A percentile compares a stretch with the other conserved stretches of the same genome.
Conservation (phyloP, 2,113 vertebrate species). For the Strix uralensis region DNA sequence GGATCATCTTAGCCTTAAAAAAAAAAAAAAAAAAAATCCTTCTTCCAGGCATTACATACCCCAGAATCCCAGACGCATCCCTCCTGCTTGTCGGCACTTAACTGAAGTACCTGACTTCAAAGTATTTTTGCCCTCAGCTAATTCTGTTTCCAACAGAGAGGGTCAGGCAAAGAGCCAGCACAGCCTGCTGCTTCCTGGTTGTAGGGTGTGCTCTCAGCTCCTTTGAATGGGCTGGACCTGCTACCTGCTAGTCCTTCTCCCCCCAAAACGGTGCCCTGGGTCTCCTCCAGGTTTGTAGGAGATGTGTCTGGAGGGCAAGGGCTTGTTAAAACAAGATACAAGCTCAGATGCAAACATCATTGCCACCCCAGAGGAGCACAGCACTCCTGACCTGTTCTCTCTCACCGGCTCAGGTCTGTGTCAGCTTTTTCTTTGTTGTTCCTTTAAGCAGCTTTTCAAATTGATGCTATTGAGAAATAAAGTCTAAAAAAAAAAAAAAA, state of each 20-base stretch:
- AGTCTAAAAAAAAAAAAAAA: no score
- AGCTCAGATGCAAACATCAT: background rate
- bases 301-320: background rate
- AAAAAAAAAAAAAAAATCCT: background rate
- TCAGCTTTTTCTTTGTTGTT: conserved; percentile 67
- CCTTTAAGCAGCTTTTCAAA: conserved; percentile 54
- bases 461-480: background rate
- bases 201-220: background rate
- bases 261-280: fast-evolving
- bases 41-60: background rate
- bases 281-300: background rate
- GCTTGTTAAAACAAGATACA: background rate
- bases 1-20: conserved; percentile 1
- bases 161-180: background rate
- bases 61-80: background rate
- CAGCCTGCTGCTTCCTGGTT: background rate
- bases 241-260: background rate
- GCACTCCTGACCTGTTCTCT: background rate
- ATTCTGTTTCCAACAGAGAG: background rate
- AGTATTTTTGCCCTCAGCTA: background rate
- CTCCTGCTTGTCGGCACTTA: background rate
- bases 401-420: background rate
- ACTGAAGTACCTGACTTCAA: background rate
- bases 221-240: background rate
- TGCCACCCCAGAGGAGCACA: background rate